Base-by-base conservation (phyloP, 2,888 invertebrate genomes). In the Lasioglossum figueresi region DNA sequence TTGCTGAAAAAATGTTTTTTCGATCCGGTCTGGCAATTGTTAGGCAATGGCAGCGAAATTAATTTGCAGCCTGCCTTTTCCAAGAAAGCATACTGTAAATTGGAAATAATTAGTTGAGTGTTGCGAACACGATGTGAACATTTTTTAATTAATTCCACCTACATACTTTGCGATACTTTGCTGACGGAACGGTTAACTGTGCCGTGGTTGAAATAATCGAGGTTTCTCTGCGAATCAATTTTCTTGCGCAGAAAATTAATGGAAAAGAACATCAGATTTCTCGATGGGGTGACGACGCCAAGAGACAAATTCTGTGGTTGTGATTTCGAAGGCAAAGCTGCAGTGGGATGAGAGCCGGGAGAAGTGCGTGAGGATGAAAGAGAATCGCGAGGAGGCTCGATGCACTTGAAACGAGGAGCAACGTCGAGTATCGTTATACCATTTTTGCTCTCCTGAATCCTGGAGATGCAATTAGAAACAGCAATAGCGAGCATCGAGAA, bases 381-480 rank as follows among this genome's bases (percentile, higher is more conserved):
- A 82, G 79, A 45, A 74, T 77, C 37, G 66, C 48, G 48, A 43
- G 63, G 79, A 84, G 76, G 52, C 82, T 75, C 87, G 83, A 84
- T 85, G 88, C 82, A 83, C 87, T 89, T 45, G 85, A 88, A 91
- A 84, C 79, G 86, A 87, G 82, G 63, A 90, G 86, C 73, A 80
- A 84, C 81, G 81, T 88, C 83, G 74, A 90, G 90, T 90, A 87
- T 88, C 90, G 76, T 90, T 86, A 88, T 76, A 79, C 87, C 85
- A 89, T 88, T 87, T 91, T 90, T 90, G 88, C 91, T 90, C 86
- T 76, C 88, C 82, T 88, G 90, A 90, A 85, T 84, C 72, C 79
- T 88, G 77, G 80, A 90, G 90, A 91, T 88, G 90, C 90, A 90
- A 90, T 90, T 90, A 90, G 90, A 83, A 72, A 70, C 83, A 66